These are phyloP conservation scores for Parapristionchus giblindavisi DNA, from an alignment of 2,888 invertebrate species.

Conservation along the genomic window DNA sequence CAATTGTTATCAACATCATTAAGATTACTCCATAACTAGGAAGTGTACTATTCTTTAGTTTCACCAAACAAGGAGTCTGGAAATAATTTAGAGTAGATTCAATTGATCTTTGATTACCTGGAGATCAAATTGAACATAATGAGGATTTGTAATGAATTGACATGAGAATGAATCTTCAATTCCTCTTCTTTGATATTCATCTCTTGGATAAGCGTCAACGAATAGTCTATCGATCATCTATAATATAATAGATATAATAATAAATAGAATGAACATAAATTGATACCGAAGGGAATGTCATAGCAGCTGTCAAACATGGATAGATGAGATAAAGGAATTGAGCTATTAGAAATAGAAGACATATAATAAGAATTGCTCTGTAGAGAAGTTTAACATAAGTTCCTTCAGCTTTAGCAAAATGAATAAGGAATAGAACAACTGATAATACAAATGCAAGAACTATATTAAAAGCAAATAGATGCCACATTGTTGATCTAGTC, in stretches of 20 bases:
- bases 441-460: constrained; percentile 48
- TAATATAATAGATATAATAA: background rate
- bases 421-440: constrained; percentile 51
- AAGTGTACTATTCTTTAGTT: constrained; percentile 64
- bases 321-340: constrained; percentile 63
- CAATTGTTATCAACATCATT: constrained; percentile 61
- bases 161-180: constrained; percentile 59
- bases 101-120: constrained; percentile 40
- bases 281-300: constrained; percentile 53
- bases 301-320: constrained; percentile 61
- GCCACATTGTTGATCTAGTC: constrained; percentile 57
- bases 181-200: constrained; percentile 53
- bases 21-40: constrained; percentile 63
- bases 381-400: constrained; percentile 57
- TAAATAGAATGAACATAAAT: background rate
- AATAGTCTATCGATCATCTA: constrained; percentile 63
- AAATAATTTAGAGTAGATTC: constrained; percentile 4
- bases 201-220: constrained; percentile 57
- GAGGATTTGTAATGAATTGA: constrained; percentile 55
- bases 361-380: constrained; percentile 51
- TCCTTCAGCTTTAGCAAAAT: constrained; percentile 52
- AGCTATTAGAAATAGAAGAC: constrained; percentile 57
- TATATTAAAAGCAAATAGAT: constrained; percentile 55
- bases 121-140: constrained; percentile 53
- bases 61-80: constrained; percentile 62